A percentile compares a stretch with the other conserved stretches of the same genome.
Evolutionary conservation across 1,140 invertebrate genomes (phyloP).

Genomic region (Stenopsyche tienmushanensis): DNA sequence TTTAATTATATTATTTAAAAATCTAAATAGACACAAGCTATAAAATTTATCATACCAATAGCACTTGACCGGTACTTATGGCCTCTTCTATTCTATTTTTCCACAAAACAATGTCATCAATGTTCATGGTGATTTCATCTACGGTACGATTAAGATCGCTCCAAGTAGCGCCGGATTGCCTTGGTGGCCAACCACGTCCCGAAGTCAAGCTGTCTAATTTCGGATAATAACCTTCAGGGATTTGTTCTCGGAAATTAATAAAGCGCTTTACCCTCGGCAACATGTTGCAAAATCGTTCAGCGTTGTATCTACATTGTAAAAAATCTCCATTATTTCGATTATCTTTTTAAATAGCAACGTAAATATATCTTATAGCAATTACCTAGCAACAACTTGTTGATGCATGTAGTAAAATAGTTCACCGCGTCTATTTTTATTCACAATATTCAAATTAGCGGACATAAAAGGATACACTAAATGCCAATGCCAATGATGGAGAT

Average conservation of each 20-base stretch:
- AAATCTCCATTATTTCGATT: constrained; percentile 13
- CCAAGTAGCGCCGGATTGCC: constrained; percentile 56
- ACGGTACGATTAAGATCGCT: constrained; percentile 60
- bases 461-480: constrained; percentile 67
- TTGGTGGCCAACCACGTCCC: constrained; percentile 61
- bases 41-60: constrained; percentile 7
- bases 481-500: constrained; percentile 76
- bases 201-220: constrained; percentile 60
- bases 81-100: constrained; percentile 68
- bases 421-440: constrained; percentile 66
- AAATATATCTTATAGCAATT: constrained; percentile 18
- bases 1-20: background rate
- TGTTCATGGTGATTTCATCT: constrained; percentile 61
- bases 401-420: constrained; percentile 77
- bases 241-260: constrained; percentile 55
- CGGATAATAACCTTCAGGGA: constrained; percentile 60
- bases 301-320: constrained; percentile 55
- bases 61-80: constrained; percentile 63
- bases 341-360: background rate
- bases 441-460: constrained; percentile 49
- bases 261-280: constrained; percentile 56
- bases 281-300: constrained; percentile 59
- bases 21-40: background rate
- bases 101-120: constrained; percentile 67
- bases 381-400: constrained; percentile 64